Conservation (phyloP, 2,113 vertebrate species). For the Noturus placidus region DNA sequence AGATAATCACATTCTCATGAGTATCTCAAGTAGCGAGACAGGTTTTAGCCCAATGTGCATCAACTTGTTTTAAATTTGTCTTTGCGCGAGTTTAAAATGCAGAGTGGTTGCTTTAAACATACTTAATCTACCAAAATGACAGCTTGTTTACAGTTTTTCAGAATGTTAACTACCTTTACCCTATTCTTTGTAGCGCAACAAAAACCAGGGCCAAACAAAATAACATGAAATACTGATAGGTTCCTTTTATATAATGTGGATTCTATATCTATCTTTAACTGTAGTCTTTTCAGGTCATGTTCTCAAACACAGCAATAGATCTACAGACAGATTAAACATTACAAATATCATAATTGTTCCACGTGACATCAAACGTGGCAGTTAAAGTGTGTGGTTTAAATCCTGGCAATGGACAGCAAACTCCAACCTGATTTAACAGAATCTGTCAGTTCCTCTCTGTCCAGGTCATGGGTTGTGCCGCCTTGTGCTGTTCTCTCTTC, state of each 20-base stretch:
- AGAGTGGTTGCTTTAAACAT: not conserved
- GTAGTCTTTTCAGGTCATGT: not conserved
- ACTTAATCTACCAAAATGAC: not conserved
- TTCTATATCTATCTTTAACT: not conserved
- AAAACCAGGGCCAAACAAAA: not conserved
- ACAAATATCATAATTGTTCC: not conserved
- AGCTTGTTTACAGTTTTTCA: not conserved
- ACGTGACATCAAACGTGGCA: not conserved
- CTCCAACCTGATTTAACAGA: constrained; percentile 37
- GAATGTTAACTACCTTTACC: not conserved
- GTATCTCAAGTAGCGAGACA: not conserved
- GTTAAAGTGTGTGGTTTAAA: not conserved
- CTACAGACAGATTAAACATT: not conserved
- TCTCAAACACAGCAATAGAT: not conserved
- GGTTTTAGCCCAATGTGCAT: not conserved
- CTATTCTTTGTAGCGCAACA: not conserved
- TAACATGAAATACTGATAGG: not conserved
- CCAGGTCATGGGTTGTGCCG: constrained; percentile 11
- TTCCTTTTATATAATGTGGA: too few relatives aligned
- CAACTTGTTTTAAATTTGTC: not conserved
- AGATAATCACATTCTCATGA: not conserved
- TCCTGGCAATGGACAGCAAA: not conserved
- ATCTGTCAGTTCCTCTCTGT: not conserved
- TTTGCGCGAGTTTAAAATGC: not conserved
- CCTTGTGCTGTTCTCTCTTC: constrained; percentile 18